These are phyloP conservation scores for Garra rufa DNA, from an alignment of 2,113 vertebrate species.

Conservation along the genomic window DNA sequence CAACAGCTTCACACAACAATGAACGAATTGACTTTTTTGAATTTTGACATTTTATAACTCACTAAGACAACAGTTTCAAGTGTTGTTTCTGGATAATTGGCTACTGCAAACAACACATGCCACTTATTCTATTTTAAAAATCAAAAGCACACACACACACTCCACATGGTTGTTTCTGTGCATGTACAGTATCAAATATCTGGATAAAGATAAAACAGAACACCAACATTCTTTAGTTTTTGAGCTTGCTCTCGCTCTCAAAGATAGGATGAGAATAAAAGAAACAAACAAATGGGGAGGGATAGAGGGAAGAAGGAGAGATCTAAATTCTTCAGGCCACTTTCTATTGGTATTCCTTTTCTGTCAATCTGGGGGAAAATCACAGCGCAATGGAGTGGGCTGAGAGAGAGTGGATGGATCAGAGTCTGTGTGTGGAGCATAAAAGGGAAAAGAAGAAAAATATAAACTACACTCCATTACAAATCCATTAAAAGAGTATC, in stretches of 20 bases:
- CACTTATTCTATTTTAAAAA: no score
- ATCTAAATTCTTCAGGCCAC: constrained; percentile 1
- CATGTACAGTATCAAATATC: constrained; percentile 9
- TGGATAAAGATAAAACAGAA: constrained; percentile 6
- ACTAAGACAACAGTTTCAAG: background rate
- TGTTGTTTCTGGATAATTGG: constrained; percentile 12
- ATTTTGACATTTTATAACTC: background rate
- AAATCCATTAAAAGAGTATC: background rate
- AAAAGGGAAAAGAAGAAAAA: background rate
- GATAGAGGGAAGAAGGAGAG: background rate
- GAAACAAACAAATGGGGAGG: constrained; percentile 10
- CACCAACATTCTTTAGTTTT: background rate
- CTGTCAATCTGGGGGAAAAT: constrained; percentile 8
- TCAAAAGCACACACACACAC: background rate
- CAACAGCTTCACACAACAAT: constrained; percentile 2
- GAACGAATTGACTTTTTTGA: background rate
- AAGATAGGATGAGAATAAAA: constrained; percentile 3
- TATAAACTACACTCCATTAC: background rate
- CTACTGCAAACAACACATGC: background rate
- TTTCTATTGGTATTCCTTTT: constrained; percentile 5
- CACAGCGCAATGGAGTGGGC: constrained; percentile 5
- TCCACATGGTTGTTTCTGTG: constrained; percentile 5
- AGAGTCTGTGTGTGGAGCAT: background rate
- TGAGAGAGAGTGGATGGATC: constrained; percentile 2
- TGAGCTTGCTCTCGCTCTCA: background rate